Percentiles rank a stretch among this genome's conserved stretches.
Conservation (phyloP, 2,888 invertebrate species). For the Acanthopleura granulata region DNA sequence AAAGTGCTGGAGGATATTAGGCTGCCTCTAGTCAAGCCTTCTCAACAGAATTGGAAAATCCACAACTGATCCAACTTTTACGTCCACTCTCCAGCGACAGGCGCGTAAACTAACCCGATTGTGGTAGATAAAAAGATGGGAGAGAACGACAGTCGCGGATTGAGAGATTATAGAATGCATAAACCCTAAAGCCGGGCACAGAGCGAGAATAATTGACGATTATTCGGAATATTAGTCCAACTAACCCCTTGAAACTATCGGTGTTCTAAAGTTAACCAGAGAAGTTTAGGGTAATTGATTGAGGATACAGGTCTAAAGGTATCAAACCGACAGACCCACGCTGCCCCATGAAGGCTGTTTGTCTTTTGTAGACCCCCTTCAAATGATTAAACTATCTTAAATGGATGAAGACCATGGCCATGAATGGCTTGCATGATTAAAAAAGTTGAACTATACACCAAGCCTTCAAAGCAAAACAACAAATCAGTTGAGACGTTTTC, state of each 20-base stretch:
- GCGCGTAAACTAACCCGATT: constrained; percentile 4
- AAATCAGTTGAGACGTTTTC: too few relatives aligned
- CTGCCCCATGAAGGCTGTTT: too few relatives aligned
- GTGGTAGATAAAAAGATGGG: neutral
- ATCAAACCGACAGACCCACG: neutral
- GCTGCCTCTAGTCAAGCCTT: neutral
- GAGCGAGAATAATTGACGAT: neutral
- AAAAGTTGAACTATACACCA: too few relatives aligned
- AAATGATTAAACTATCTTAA: too few relatives aligned
- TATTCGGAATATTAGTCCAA: neutral
- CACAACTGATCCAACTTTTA: neutral
- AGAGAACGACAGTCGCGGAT: neutral
- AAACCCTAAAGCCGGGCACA: neutral
- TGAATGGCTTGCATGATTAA: too few relatives aligned
- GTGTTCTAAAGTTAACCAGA: neutral
- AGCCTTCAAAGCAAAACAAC: too few relatives aligned
- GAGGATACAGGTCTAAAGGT: neutral
- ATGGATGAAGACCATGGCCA: too few relatives aligned
- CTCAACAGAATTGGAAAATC: constrained; percentile 3
- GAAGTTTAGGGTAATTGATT: neutral
- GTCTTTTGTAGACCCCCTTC: too few relatives aligned
- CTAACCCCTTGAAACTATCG: constrained; percentile 2
- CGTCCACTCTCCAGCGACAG: neutral
- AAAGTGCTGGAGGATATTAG: constrained; percentile 5
- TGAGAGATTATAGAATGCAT: neutral